Conservation (phyloP, 2,797 vertebrate species). For the Eidolon dupreanum region DNA sequence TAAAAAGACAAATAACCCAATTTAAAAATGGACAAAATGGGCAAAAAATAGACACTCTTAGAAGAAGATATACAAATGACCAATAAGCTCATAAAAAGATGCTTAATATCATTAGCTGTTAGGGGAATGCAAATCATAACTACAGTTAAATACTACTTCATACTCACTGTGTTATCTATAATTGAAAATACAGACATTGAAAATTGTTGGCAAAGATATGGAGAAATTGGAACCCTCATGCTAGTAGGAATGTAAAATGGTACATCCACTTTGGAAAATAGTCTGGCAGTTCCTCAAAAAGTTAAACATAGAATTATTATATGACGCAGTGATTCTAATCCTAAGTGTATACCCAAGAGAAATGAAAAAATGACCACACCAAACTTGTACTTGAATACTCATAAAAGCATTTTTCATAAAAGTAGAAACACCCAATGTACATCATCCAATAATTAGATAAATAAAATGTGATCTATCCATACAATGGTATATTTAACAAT, state of each 20-base stretch:
- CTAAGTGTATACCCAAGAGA: background rate
- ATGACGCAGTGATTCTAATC: background rate
- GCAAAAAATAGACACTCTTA: too few relatives aligned
- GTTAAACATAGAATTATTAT: background rate
- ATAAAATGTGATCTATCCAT: background rate
- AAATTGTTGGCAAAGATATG: background rate
- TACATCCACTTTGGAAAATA: background rate
- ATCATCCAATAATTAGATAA: background rate
- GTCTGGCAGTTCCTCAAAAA: background rate
- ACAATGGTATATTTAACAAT: background rate
- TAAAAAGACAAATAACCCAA: background rate
- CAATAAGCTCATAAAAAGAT: background rate
- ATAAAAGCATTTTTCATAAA: background rate
- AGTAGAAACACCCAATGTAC: background rate
- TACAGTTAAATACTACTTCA: background rate
- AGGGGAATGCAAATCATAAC: background rate
- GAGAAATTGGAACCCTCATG: background rate
- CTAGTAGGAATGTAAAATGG: background rate
- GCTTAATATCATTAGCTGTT: background rate
- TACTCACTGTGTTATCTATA: background rate
- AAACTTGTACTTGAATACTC: background rate
- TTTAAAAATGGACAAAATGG: background rate
- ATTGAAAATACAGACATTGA: background rate
- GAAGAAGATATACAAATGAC: background rate
- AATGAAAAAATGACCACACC: background rate